Base-by-base conservation (phyloP, 1,140 invertebrate genomes). In the Heliothis subflexa region DNA sequence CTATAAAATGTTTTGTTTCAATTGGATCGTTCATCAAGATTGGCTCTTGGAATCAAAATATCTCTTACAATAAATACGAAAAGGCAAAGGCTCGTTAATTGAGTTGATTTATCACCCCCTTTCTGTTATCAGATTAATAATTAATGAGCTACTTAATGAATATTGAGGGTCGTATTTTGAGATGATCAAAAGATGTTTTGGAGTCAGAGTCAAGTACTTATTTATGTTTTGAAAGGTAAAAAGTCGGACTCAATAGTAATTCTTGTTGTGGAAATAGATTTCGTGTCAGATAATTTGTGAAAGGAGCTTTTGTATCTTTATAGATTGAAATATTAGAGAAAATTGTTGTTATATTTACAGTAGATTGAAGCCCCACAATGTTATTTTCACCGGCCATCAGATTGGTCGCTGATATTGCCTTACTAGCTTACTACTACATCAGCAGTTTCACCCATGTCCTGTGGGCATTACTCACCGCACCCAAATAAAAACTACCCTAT, bases 141-240 rank as follows among this genome's bases (percentile, higher is more conserved):
- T 68, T 68, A 52, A 68, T 68, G 64, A 68, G 64, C 64, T 68
- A 25, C 47, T 50, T 68, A 68, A 68, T 68, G 13, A 16, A 68
- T 68, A 68, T 50, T 68, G 64, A 68, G 47, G 47, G 64, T 47
- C 18, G 18, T 50, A 50, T 50, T 68, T 47, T 50, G 64, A 68
- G 12, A 68, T 21, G 18, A 68, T 50, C 64, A 68, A 68, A 68
- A 28, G 64, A 64, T 45, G 40, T 64, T 47, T 64, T 64, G 16
- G 25, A 64, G 61, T 64, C 25, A 47, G 40, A 12, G 11, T 47
- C 45, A 18, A 64, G 40, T 47, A 64, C 59, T 40, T 33, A 61
- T 62, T 62, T 62, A 45, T 62, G 59, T 28, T n/a, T 62, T 40
- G 4, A 40, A 47, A 47, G 40, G 61, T 64, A 18, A 64, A 62